Evolutionary conservation across 1,140 invertebrate genomes (phyloP).

Genomic region (Lucilia sericata): DNA sequence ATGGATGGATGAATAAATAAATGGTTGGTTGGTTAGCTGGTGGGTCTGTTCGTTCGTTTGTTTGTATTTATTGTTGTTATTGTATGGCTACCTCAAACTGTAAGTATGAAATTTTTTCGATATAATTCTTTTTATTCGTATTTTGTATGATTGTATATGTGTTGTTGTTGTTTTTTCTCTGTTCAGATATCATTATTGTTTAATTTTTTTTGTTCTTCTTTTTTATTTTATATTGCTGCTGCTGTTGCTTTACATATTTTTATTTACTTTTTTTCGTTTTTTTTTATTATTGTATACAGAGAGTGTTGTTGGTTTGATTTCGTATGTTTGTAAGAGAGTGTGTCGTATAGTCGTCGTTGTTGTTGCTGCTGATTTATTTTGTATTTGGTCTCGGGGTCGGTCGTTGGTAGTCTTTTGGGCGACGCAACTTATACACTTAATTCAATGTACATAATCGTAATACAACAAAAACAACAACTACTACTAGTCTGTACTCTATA

Average conservation of each 20-base stretch:
- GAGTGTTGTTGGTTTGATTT: constrained; percentile 16
- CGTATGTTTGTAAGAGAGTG: constrained; percentile 42
- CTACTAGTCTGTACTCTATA: background rate
- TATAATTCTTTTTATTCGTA: background rate
- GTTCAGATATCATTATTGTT: constrained; percentile 27
- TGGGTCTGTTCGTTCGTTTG: background rate
- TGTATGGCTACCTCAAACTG: background rate
- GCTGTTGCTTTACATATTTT: constrained; percentile 33
- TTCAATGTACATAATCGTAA: constrained; percentile 34
- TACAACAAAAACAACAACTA: background rate
- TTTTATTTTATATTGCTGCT: constrained; percentile 13
- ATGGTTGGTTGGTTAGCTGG: background rate
- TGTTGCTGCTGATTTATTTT: constrained; percentile 51
- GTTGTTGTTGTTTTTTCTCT: constrained; percentile 25
- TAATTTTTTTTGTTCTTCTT: constrained; percentile 33
- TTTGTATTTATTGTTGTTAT: constrained; percentile 3
- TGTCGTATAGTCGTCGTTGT: constrained; percentile 50
- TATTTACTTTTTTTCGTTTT: constrained; percentile 11
- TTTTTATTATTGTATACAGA: background rate
- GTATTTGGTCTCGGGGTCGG: constrained; percentile 44
- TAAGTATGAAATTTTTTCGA: background rate
- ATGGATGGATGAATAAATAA: too few relatives aligned
- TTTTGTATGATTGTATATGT: background rate
- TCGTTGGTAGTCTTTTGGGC: constrained; percentile 44
- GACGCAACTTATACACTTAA: constrained; percentile 48